Conservation (phyloP, 2,797 vertebrate species). For the Neosalanx taihuensis region DNA sequence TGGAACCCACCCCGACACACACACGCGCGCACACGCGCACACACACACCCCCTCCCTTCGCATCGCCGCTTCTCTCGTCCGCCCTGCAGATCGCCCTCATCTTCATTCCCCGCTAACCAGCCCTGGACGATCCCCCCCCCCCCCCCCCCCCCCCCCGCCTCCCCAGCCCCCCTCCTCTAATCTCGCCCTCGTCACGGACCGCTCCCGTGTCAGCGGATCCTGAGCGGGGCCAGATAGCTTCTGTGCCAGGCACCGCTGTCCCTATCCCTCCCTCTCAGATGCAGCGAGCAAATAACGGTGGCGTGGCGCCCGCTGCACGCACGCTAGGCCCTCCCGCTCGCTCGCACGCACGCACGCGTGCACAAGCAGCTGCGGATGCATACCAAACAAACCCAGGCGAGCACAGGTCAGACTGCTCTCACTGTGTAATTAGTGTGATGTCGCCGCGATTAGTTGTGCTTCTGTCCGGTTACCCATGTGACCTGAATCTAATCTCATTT, state of each 20-base stretch:
- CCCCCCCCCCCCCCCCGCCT: constrained; percentile 12
- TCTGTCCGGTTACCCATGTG: constrained; percentile 15
- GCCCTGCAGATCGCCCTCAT: constrained; percentile 25
- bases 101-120: constrained; percentile 34
- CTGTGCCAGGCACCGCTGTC: constrained; percentile 20
- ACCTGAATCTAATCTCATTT: constrained; percentile 31
- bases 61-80: background rate
- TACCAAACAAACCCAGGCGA: background rate
- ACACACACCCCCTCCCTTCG: background rate
- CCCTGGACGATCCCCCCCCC: constrained; percentile 18
- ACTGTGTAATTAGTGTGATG: constrained; percentile 22
- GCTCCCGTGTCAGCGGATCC: constrained; percentile 22
- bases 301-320: background rate
- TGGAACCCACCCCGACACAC: constrained; percentile 13
- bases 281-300: background rate
- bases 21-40: constrained; percentile 1
- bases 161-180: constrained; percentile 9
- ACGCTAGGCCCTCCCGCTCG: background rate
- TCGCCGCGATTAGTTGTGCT: constrained; percentile 24
- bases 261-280: constrained; percentile 13
- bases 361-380: background rate
- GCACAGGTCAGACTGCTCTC: background rate
- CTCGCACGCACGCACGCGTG: background rate
- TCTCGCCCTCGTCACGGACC: constrained; percentile 45
- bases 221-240: constrained; percentile 27